These are phyloP conservation scores for Tamandua tetradactyla DNA, from an alignment of 2,797 vertebrate species.

Conservation along the genomic window DNA sequence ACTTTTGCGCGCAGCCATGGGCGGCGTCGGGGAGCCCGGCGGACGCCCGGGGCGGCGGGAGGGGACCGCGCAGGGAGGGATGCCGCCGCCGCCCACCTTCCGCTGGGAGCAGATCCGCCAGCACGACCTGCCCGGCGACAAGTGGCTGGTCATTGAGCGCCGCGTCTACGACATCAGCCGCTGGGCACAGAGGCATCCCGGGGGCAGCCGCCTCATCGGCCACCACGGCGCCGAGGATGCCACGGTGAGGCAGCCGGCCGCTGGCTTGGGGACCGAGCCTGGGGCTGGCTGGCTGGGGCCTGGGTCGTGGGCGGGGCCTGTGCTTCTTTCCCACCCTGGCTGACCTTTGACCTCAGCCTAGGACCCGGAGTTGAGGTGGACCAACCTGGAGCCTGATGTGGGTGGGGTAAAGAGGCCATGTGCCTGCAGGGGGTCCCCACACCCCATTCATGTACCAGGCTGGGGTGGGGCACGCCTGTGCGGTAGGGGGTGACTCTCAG, in stretches of 20 bases:
- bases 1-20: conserved; percentile 58
- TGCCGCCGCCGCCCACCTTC: conserved; percentile 65
- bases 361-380: background rate
- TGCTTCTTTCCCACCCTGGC: background rate
- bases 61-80: conserved; percentile 37
- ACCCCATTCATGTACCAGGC: rapidly evolving
- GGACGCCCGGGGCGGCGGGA: background rate
- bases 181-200: conserved; percentile 78
- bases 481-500: background rate
- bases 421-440: background rate
- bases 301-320: background rate
- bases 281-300: background rate
- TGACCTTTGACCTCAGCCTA: background rate
- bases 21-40: conserved; percentile 51
- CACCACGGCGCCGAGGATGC: conserved; percentile 78
- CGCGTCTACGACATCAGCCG: conserved; percentile 80
- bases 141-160: conserved; percentile 80
- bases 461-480: background rate
- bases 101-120: conserved; percentile 78
- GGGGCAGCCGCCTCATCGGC: conserved; percentile 79
- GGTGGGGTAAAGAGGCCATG: background rate
- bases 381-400: background rate
- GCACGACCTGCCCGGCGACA: conserved; percentile 78
- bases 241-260: conserved; percentile 68
- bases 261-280: background rate